phyloP scores from a whole-genome alignment of 2,888 invertebrate genomes.

The Didymodactylos carnosus region DNA sequence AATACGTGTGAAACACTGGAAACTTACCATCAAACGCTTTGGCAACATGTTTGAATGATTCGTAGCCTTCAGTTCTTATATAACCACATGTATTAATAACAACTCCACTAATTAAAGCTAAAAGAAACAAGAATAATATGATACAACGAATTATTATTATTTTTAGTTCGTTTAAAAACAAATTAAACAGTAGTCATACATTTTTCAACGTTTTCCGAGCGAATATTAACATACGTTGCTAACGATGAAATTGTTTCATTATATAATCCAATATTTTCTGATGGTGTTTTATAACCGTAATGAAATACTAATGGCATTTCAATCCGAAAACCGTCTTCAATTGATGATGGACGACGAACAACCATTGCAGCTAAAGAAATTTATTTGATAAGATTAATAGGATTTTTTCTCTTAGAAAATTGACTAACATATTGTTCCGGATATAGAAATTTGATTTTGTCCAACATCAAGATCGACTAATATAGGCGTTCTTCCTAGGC shows the following conservation, averaged over 20 bases:
- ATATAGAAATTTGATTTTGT: constrained; percentile 60
- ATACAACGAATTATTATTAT: too few species aligned
- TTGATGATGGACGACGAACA: constrained; percentile 72
- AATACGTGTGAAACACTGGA: not conserved
- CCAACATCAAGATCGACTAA: constrained; percentile 87
- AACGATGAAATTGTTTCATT: constrained; percentile 60
- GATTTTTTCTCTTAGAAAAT: not conserved
- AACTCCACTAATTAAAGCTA: constrained; percentile 46
- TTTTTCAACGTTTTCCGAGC: constrained; percentile 66
- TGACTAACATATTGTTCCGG: constrained; percentile 61
- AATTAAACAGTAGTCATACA: constrained; percentile 38
- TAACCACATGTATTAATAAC: constrained; percentile 94
- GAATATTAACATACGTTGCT: constrained; percentile 53
- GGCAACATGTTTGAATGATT: constrained; percentile 62
- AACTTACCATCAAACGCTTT: constrained; percentile 61
- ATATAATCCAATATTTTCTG: constrained; percentile 58
- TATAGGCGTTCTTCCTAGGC: constrained; percentile 59
- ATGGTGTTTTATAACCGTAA: constrained; percentile 63
- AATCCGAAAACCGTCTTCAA: constrained; percentile 82
- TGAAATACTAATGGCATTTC: constrained; percentile 79
- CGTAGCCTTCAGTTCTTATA: constrained; percentile 77
- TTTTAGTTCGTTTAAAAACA: too few species aligned
- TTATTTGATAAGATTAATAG: not conserved
- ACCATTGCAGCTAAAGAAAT: constrained; percentile 49
- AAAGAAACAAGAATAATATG: too few species aligned